Evolutionary conservation across 1,140 invertebrate species (phyloP).

Genomic region (Bombus waltoni): DNA sequence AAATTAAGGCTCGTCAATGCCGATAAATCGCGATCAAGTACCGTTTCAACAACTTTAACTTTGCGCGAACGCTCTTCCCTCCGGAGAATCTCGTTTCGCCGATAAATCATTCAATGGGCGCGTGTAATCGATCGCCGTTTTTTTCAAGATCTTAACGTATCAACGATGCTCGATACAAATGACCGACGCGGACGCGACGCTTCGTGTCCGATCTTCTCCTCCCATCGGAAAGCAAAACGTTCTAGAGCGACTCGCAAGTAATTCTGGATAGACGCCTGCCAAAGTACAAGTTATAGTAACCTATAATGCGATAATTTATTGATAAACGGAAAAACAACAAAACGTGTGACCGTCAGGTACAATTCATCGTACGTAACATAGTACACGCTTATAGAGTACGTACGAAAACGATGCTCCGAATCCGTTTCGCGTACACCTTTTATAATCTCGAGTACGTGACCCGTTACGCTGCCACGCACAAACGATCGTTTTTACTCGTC

Average conservation of each 20-base stretch:
- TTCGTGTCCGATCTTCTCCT: not conserved
- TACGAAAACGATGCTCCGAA: conserved; percentile 45
- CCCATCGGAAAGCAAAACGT: too few species aligned
- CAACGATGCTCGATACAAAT: not conserved
- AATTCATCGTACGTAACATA: conserved; percentile 65
- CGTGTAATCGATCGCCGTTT: conserved; percentile 28
- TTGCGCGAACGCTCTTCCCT: not conserved
- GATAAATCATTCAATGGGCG: conserved; percentile 40
- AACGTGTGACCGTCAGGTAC: conserved; percentile 72
- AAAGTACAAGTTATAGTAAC: not conserved
- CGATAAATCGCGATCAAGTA: conserved; percentile 46
- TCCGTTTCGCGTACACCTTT: not conserved
- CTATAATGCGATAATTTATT: conserved; percentile 67
- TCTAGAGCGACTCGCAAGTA: too few species aligned
- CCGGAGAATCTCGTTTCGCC: not conserved
- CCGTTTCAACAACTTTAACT: conserved; percentile 37
- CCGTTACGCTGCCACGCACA: conserved; percentile 10
- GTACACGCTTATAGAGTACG: conserved; percentile 45
- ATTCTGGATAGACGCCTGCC: too few species aligned
- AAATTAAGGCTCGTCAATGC: conserved; percentile 40
- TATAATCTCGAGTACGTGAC: not conserved
- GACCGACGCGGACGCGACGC: not conserved
- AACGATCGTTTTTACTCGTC: conserved; percentile 5
- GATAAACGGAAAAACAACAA: conserved; percentile 69
- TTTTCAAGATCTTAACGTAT: conserved; percentile 7